Evolutionary conservation across 2,888 invertebrate species (phyloP), one percentile per base, ranked within the genome.

Genomic region (Cistogaster globosa): DNA sequence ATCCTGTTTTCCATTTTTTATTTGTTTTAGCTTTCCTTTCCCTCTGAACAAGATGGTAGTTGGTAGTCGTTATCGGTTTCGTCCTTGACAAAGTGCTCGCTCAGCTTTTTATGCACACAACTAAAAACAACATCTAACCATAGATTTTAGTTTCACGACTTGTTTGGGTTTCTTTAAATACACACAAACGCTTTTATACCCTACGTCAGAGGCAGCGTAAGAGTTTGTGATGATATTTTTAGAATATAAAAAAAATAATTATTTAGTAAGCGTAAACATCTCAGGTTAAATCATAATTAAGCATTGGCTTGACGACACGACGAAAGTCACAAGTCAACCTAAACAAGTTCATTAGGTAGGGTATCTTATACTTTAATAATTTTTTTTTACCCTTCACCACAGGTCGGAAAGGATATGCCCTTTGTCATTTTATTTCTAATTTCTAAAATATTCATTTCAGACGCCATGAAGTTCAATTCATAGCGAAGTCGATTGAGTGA

Each of bases 51-150:
- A 65, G 20, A 71, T 77, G 42, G 71, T 77, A 58, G 20, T 77
- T 71, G 51, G 67, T 77, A 68, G 62, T 77, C 80, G 51, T 83
- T 76, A 83, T 80, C 67, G 72, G 53, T 68, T 83, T 86, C 86
- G 86, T 86, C 86, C 86, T 86, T 86, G 86, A 83, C 86, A 86
- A 85, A 86, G 79, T 83, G 83, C 83, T 86, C 76, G 68, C 78
- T 83, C 85, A 85, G 82, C 85, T 83, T 83, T 82, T 20, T 65
- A 53, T 58, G 51, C 51, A 42, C 22, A 42, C 22, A 68, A 22
- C 36, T 51, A 83, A 68, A 48, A 67, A 60, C 77, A 75, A 74
- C 65, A 71, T 55, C 48, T 36, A 42, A 65, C 26, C 76, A 67
- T 32, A 65, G 72, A 65, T 76, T 69, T 71, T 38, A 71, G 63